Percentiles rank a stretch among this genome's conserved stretches.
Conservation (phyloP, 2,888 invertebrate genomes). For the Toxonevra muliebris region DNA sequence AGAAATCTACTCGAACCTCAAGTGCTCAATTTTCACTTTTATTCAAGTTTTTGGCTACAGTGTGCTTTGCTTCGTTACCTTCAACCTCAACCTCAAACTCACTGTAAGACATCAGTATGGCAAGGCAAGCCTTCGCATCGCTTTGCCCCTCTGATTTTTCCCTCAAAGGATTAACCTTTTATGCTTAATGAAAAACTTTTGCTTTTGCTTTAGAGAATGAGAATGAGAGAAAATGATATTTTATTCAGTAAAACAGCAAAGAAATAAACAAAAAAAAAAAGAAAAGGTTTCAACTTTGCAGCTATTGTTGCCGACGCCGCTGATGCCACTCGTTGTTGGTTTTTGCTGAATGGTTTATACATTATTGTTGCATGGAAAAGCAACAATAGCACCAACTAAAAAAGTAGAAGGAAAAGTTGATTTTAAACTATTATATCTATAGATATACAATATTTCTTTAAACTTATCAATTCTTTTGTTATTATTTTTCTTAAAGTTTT, state of each 20-base stretch:
- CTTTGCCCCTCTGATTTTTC: not conserved
- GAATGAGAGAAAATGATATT: not conserved
- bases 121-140: no score
- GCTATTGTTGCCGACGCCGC: constrained; percentile 14
- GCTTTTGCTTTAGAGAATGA: not conserved
- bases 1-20: no score
- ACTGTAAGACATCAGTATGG: no score
- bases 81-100: no score
- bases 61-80: no score
- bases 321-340: not conserved
- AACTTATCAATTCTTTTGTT: constrained; percentile 40
- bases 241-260: not conserved
- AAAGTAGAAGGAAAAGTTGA: no score
- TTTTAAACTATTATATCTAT: no score
- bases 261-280: not conserved
- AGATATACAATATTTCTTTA: constrained; percentile 26
- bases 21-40: no score
- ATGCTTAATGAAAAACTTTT: constrained; percentile 37
- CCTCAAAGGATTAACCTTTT: constrained; percentile 37
- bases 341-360: no score
- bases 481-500: constrained; percentile 20
- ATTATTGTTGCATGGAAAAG: no score
- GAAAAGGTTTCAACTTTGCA: constrained; percentile 5
- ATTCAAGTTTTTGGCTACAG: no score
- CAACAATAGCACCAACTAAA: no score